These are phyloP conservation scores for Lepus americanus DNA, from an alignment of 2,113 vertebrate genomes.

Conservation along the genomic window DNA sequence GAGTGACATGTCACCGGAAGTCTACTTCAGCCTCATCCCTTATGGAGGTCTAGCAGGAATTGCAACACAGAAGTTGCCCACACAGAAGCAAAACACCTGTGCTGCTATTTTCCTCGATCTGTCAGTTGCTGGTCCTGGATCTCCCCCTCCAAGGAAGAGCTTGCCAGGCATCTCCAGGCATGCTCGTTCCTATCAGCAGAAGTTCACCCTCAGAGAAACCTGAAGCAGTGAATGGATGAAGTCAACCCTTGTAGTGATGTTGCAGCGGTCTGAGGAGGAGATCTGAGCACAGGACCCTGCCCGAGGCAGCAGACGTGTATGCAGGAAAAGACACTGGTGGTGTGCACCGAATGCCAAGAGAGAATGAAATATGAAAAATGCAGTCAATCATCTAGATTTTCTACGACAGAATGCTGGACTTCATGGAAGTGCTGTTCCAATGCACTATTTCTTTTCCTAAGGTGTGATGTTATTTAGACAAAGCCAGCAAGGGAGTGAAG, in stretches of 20 bases:
- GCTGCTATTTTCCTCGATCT: neutral
- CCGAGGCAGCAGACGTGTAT: neutral
- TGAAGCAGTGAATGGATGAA: fast-evolving
- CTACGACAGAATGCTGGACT: neutral
- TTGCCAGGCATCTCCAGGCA: neutral
- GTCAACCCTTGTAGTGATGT: too few relatives aligned
- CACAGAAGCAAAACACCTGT: too few relatives aligned
- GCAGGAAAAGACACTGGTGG: neutral
- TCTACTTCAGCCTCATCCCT: neutral
- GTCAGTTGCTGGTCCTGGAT: too few relatives aligned
- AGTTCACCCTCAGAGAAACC: neutral
- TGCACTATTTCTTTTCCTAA: neutral
- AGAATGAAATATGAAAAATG: neutral
- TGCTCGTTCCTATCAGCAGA: neutral
- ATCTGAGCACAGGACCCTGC: neutral
- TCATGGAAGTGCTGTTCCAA: neutral
- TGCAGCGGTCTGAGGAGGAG: neutral
- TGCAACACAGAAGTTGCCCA: neutral
- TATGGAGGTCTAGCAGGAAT: neutral
- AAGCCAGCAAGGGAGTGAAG: neutral
- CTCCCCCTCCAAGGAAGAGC: neutral
- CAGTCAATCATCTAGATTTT: neutral
- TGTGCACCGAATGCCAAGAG: neutral
- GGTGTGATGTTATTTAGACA: neutral
- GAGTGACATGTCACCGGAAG: neutral